phyloP scores from a whole-genome alignment of 2,888 invertebrate genomes.

The Glomeris marginata region DNA sequence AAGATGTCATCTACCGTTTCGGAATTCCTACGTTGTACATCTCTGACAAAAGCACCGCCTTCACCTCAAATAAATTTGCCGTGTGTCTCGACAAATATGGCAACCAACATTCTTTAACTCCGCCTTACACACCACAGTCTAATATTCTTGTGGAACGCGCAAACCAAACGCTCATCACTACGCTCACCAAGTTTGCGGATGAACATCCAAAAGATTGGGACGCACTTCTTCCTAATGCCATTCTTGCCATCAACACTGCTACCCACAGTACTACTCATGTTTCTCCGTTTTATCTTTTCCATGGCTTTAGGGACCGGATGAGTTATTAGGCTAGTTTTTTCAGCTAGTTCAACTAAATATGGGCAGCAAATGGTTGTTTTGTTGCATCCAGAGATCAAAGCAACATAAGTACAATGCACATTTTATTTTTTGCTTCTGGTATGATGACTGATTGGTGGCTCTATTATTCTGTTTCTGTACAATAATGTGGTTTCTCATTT shows the following conservation, averaged over 20 bases:
- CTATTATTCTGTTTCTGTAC: no score
- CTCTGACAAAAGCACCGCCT: neutral
- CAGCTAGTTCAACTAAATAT: no score
- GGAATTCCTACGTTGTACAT: neutral
- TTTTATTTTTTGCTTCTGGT: no score
- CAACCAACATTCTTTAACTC: neutral
- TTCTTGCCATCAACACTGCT: neutral
- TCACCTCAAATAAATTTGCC: neutral
- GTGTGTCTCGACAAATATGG: neutral
- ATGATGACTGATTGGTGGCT: no score
- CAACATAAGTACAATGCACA: no score
- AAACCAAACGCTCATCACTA: neutral
- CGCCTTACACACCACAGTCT: neutral
- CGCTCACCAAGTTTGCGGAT: neutral
- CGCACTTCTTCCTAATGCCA: neutral
- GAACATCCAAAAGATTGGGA: neutral
- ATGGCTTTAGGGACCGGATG: no score
- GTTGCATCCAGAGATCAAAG: no score
- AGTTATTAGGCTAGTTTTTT: neutral
- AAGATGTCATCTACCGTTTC: neutral
- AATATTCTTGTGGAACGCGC: neutral
- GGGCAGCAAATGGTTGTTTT: no score
- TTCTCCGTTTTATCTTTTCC: constrained; percentile 1
- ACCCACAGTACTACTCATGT: neutral
- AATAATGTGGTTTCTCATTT: no score